phyloP scores from a whole-genome alignment of 2,888 invertebrate genomes.

The Apodemia mormo region DNA sequence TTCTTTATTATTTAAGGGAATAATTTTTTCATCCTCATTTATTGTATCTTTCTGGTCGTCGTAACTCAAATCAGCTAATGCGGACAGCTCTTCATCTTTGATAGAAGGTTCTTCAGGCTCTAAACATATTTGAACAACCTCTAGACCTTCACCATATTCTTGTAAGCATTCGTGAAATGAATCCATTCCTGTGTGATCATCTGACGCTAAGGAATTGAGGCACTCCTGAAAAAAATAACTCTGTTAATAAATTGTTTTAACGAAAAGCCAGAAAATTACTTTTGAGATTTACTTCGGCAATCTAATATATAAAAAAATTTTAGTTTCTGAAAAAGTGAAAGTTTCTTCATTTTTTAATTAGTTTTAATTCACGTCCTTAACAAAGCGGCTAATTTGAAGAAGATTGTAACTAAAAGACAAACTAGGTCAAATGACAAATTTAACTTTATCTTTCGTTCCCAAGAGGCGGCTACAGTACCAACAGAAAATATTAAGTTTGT shows the following conservation, averaged over 20 bases:
- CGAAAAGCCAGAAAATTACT: too few relatives aligned
- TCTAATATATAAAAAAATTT: too few relatives aligned
- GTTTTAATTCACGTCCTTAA: too few relatives aligned
- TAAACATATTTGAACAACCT: conserved; percentile 83
- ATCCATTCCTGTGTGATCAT: conserved; percentile 84
- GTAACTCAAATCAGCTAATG: conserved; percentile 67
- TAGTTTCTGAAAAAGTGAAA: too few relatives aligned
- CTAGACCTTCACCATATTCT: conserved; percentile 84
- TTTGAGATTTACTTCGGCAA: too few relatives aligned
- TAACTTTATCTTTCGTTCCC: too few relatives aligned
- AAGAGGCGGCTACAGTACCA: too few relatives aligned
- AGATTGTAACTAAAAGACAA: too few relatives aligned
- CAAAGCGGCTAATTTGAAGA: too few relatives aligned
- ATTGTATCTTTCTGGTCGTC: conserved; percentile 56
- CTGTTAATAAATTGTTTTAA: not conserved
- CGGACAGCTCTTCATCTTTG: conserved; percentile 76
- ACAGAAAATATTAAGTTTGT: too few relatives aligned
- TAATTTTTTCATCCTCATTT: conserved; percentile 39
- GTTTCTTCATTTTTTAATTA: too few relatives aligned
- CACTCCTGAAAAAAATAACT: conserved; percentile 63
- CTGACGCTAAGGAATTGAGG: conserved; percentile 80
- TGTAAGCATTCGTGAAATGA: conserved; percentile 85
- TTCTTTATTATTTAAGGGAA: conserved; percentile 41
- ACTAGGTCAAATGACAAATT: too few relatives aligned
- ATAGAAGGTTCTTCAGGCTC: conserved; percentile 82